These are phyloP conservation scores for Montifringilla adamsi DNA, from an alignment of 2,113 vertebrate genomes.

Conservation along the genomic window DNA sequence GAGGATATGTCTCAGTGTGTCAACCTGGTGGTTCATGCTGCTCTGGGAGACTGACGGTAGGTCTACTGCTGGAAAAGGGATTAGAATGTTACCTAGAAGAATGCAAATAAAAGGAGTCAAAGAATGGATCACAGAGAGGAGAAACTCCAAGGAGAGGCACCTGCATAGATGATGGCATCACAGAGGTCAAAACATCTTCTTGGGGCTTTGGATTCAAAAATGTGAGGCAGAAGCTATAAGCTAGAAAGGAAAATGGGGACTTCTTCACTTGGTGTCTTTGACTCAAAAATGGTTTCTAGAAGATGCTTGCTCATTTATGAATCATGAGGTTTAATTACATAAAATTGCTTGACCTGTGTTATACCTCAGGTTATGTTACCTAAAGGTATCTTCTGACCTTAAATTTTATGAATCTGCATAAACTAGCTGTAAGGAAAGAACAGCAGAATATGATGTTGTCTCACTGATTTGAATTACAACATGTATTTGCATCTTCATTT, in stretches of 20 bases:
- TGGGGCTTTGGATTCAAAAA: neutral
- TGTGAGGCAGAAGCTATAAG: neutral
- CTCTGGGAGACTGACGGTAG: neutral
- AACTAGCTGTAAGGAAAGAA: conserved; percentile 34
- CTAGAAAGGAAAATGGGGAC: neutral
- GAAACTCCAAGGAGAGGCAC: neutral
- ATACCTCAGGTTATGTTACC: conserved; percentile 26
- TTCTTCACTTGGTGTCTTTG: conserved; percentile 1
- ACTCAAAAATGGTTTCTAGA: conserved; percentile 9
- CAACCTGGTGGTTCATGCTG: neutral
- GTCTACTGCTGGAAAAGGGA: neutral
- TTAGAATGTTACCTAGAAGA: neutral
- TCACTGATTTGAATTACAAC: conserved; percentile 50
- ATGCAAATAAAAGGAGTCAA: neutral
- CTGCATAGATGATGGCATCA: neutral
- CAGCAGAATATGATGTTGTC: neutral
- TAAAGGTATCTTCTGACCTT: conserved; percentile 52
- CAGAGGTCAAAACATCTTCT: neutral
- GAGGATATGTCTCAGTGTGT: neutral
- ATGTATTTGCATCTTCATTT: conserved; percentile 44
- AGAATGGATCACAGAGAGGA: neutral
- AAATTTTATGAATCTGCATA: conserved; percentile 33
- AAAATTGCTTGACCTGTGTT: conserved; percentile 38
- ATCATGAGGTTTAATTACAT: conserved; percentile 35
- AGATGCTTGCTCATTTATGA: conserved; percentile 21